Evolutionary conservation across 2,797 vertebrate species (phyloP).

Genomic region (Galaxias olidus): DNA sequence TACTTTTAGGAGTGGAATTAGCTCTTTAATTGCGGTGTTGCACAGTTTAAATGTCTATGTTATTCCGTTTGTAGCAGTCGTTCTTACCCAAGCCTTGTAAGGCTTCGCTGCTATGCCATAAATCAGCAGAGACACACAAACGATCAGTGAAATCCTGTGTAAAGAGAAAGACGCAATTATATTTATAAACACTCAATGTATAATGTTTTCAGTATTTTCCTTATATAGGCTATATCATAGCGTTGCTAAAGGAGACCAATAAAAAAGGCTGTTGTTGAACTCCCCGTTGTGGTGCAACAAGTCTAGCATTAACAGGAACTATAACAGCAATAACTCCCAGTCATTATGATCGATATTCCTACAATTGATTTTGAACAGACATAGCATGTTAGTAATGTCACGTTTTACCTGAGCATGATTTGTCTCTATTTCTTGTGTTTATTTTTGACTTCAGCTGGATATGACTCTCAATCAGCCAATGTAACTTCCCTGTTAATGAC

Average conservation of each 20-base stretch:
- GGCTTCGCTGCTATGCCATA: conserved; percentile 64
- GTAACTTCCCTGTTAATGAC: conserved; percentile 20
- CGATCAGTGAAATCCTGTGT: conserved; percentile 61
- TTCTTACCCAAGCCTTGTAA: conserved; percentile 65
- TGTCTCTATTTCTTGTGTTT: conserved; percentile 22
- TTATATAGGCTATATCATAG: no score
- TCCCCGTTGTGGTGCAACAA: no score
- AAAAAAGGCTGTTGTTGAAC: no score
- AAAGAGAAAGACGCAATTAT: conserved; percentile 7
- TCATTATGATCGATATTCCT: neutral
- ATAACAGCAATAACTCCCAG: neutral
- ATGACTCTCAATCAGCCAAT: conserved; percentile 12
- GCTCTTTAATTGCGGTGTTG: no score
- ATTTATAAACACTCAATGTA: no score
- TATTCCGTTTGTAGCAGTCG: neutral
- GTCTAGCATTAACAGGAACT: no score
- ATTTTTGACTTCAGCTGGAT: conserved; percentile 1
- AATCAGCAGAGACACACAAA: conserved; percentile 57
- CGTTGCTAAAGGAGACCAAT: no score
- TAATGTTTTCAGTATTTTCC: no score
- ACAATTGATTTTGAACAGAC: neutral
- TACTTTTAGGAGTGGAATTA: no score
- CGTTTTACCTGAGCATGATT: conserved; percentile 71
- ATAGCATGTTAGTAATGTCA: neutral
- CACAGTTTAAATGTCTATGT: no score